Evolutionary conservation across 2,113 vertebrate species (phyloP), one percentile per base, ranked within the genome.

Genomic region (Romanogobio albipinnatus): DNA sequence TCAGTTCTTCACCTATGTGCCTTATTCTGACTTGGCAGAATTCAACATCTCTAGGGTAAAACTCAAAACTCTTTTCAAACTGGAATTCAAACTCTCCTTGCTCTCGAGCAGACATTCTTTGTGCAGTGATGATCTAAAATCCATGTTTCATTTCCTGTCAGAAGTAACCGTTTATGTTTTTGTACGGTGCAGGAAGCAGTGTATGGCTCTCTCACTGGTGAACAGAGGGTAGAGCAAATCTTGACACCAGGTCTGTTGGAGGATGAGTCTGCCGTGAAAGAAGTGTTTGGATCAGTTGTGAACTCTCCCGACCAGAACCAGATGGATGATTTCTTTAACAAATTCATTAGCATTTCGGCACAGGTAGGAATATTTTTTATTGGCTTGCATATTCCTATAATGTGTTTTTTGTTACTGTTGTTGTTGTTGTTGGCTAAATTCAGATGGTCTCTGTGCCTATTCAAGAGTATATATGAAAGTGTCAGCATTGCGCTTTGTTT

Each of bases 181-280:
- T 51, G 24, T 64, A 58, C 53, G 53, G 3, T 22, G 14, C 68
- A 88, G 85, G 22, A 78, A 45, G 76, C 26, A 6, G 24, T 87
- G 53, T 36, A 87, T 19, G 61, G 5, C 56, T 76, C 53, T 39
- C 79, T 89, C 22, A 84, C 84, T 70, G 9, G 47, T 70, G 58
- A 77, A 49, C 88, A 89, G 74, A 89, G 82, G 56, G 86, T 68
- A 7, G 53, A 87, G 13, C 59, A 81, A 9, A 71, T 89, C 36
- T 66, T 89, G 49, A 76, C 85, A 19, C 76, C 83, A 0, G n/a
- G n/a, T 43, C 76, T 84, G 53, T 51, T 86, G 43, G 84, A 79
- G 17, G 85, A 87, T 59, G 84, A 76, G 53, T 82, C 85, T 68
- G 56, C 82, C 15, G 56, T 89, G 19, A 66, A 3, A 24, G 74